Evolutionary conservation across 1,140 invertebrate species (phyloP).

Genomic region (Saccostrea glomerata): DNA sequence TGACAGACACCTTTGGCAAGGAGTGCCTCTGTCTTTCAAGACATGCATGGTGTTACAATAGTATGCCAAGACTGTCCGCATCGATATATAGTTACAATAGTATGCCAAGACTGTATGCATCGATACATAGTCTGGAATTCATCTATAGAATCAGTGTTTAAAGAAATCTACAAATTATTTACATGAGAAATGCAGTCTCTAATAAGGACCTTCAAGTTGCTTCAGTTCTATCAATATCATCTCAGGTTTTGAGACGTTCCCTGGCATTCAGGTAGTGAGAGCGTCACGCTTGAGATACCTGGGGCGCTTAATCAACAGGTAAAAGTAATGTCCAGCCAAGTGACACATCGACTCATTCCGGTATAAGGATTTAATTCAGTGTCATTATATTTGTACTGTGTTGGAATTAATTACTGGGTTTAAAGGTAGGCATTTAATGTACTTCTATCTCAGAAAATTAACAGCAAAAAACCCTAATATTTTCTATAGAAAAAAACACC

Average conservation of each 20-base stretch:
- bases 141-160: no score
- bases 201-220: no score
- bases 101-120: no score
- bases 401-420: conserved; percentile 14
- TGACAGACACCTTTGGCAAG: not conserved
- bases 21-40: no score
- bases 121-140: no score
- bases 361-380: not conserved
- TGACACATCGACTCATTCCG: not conserved
- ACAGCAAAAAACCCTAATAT: not conserved
- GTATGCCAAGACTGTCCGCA: no score
- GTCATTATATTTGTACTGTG: not conserved
- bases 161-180: no score
- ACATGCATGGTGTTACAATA: no score
- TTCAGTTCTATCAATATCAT: not conserved
- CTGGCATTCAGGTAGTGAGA: not conserved
- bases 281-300: conserved; percentile 10
- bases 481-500: not conserved
- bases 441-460: not conserved
- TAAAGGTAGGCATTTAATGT: not conserved
- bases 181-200: no score
- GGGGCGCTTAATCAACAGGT: conserved; percentile 11
- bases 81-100: no score
- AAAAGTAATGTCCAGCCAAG: conserved; percentile 23
- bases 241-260: not conserved